Evolutionary conservation across 2,888 invertebrate genomes (phyloP), one percentile per base, ranked within the genome.

Genomic region (Masnerella sp.): DNA sequence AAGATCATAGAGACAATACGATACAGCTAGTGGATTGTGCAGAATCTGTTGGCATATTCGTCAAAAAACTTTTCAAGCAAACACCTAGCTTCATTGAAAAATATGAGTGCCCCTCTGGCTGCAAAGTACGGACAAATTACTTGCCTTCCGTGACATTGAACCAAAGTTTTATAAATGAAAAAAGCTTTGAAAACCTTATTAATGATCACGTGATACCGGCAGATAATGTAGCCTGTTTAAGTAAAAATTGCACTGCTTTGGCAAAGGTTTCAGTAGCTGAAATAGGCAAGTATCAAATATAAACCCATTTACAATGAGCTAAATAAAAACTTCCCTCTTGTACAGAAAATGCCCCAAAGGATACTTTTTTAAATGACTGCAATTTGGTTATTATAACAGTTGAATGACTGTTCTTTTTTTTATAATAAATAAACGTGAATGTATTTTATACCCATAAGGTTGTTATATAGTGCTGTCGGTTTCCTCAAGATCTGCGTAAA

Each of bases 41-140:
- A 8, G n/a, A 4, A 22, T 1, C 20, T 12, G 20, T 12, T 7
- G 34, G 5, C 18, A 15, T 4, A 4, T 20, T 20, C 0, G n/a
- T 38, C 2, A 14, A 52, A 25, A 1, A 17, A 9, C 5, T 52
- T n/a, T 52, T 52, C 25, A 52, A 25, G 22, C 5, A 38, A 1
- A 52, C 52, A 1, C 38, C 52, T 8, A 52, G 52, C 8, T 52
- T 52, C n/a, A 52, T 15, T 4, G 28, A 28, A n/a, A 14, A 45
- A 12, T 15, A 28, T 9, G 20, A 28, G n/a, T 45, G 45, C 14
- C 2, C 4, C 2, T 2, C 43, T 12, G 43, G 40, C 11, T 40
- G 40, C n/a, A 2, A 30, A 2, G n/a, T 9, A 4, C 2, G 30
- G 2, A 30, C 30, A 2, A 30, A 9, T 7, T 5, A 2, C 5